Percentiles rank a stretch among this genome's conserved stretches.
Evolutionary conservation across 1,140 invertebrate genomes (phyloP).

Genomic region (Lithobius niger): DNA sequence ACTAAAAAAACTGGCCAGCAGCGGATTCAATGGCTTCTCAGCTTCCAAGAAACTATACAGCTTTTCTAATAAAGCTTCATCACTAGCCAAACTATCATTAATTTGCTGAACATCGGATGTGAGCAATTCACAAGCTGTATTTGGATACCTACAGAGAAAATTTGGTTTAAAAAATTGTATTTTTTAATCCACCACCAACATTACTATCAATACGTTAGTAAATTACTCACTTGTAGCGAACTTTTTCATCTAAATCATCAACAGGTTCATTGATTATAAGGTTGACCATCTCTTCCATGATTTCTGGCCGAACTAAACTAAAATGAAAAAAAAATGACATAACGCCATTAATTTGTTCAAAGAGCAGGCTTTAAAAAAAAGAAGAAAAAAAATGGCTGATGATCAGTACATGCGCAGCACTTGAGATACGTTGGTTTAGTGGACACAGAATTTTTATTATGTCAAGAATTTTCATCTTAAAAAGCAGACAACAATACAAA

Average conservation of each 20-base stretch:
- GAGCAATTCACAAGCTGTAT: slow-evolving; percentile 85
- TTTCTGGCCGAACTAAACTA: slow-evolving; percentile 67
- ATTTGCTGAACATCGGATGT: slow-evolving; percentile 73
- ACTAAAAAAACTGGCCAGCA: slow-evolving; percentile 90
- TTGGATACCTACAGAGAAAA: slow-evolving; percentile 38
- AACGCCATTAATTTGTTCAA: background rate
- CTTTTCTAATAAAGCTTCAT: slow-evolving; percentile 59
- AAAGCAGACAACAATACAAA: too few species aligned
- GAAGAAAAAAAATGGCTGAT: background rate
- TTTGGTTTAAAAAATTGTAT: background rate
- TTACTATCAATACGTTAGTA: background rate
- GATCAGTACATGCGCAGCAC: background rate
- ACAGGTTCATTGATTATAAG: slow-evolving; percentile 74
- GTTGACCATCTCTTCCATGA: slow-evolving; percentile 70
- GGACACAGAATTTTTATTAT: too few species aligned
- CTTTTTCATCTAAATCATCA: slow-evolving; percentile 52
- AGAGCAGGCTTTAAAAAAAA: background rate
- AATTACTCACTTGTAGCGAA: slow-evolving; percentile 62
- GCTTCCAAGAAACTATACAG: slow-evolving; percentile 74
- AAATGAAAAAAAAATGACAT: slow-evolving; percentile 12
- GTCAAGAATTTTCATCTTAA: too few species aligned
- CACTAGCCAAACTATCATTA: slow-evolving; percentile 67
- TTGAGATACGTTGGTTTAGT: background rate
- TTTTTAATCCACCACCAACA: background rate
- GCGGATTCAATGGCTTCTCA: slow-evolving; percentile 75